Evolutionary conservation across 2,888 invertebrate genomes (phyloP).

Genomic region (Pteria penguin): DNA sequence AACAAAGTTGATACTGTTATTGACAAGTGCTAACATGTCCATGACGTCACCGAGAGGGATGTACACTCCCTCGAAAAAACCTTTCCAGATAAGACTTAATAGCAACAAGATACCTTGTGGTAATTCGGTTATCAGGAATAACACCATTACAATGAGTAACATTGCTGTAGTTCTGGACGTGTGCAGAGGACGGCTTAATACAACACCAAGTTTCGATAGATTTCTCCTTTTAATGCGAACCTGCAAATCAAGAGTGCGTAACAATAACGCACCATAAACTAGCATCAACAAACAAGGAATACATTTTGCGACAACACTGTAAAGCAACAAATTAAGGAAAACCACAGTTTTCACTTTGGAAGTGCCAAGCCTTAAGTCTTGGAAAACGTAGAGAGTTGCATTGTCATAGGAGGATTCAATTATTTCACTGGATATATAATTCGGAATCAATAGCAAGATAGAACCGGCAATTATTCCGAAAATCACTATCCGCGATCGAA

Average conservation of each 20-base stretch:
- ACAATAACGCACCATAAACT: constrained; percentile 82
- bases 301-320: constrained; percentile 94
- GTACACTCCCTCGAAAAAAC: constrained; percentile 85
- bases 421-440: constrained; percentile 87
- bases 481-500: constrained; percentile 87
- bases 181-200: constrained; percentile 52
- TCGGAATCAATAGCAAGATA: constrained; percentile 89
- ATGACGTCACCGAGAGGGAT: constrained; percentile 86
- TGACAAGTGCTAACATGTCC: constrained; percentile 93
- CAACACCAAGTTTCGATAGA: constrained; percentile 37
- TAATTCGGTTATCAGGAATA: constrained; percentile 93
- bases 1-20: constrained; percentile 95
- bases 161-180: constrained; percentile 90
- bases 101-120: constrained; percentile 89
- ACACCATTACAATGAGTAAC: constrained; percentile 90
- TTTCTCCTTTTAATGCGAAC: constrained; percentile 49
- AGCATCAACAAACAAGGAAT: constrained; percentile 93
- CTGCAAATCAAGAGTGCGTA: constrained; percentile 66
- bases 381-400: constrained; percentile 57
- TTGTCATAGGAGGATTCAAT: constrained; percentile 79
- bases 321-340: constrained; percentile 89
- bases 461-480: constrained; percentile 91
- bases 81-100: constrained; percentile 86
- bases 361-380: constrained; percentile 60
- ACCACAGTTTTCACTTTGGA: constrained; percentile 59